phyloP scores from a whole-genome alignment of 2,888 invertebrate species.

The Stegana nigrithorax region DNA sequence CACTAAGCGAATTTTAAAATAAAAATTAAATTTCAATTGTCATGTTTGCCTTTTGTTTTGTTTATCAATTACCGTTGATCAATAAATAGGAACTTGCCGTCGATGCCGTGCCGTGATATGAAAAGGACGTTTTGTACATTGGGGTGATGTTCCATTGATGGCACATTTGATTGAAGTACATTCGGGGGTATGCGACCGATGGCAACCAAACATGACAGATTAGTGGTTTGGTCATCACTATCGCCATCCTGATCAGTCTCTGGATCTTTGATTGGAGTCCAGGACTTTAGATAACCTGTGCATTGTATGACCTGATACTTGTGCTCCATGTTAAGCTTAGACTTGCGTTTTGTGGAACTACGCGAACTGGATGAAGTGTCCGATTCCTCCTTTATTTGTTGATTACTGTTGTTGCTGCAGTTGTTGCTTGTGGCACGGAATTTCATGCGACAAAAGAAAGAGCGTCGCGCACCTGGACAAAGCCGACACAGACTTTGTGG shows the following conservation, averaged over 20 bases:
- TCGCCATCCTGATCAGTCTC: constrained; percentile 77
- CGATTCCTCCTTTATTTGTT: constrained; percentile 79
- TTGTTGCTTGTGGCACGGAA: constrained; percentile 74
- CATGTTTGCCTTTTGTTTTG: no score
- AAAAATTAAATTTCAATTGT: background rate
- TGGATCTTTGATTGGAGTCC: constrained; percentile 85
- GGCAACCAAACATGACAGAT: constrained; percentile 88
- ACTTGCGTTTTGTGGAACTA: constrained; percentile 77
- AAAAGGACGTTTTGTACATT: constrained; percentile 78
- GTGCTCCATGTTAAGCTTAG: constrained; percentile 74
- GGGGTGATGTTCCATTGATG: constrained; percentile 68
- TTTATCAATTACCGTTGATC: constrained; percentile 82
- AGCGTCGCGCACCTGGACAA: constrained; percentile 89
- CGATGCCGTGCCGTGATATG: constrained; percentile 85
- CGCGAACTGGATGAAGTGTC: constrained; percentile 65
- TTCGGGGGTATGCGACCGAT: constrained; percentile 81
- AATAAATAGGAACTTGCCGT: constrained; percentile 92
- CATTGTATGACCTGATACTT: constrained; percentile 92
- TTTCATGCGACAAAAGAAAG: constrained; percentile 95
- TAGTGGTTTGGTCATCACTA: constrained; percentile 72
- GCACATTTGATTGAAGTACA: constrained; percentile 70
- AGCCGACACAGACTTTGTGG: constrained; percentile 81
- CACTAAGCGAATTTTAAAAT: background rate
- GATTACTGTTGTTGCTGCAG: no score
- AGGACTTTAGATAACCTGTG: constrained; percentile 92